Conservation (phyloP, 1,140 invertebrate species). For the Platyscapa corneri region DNA sequence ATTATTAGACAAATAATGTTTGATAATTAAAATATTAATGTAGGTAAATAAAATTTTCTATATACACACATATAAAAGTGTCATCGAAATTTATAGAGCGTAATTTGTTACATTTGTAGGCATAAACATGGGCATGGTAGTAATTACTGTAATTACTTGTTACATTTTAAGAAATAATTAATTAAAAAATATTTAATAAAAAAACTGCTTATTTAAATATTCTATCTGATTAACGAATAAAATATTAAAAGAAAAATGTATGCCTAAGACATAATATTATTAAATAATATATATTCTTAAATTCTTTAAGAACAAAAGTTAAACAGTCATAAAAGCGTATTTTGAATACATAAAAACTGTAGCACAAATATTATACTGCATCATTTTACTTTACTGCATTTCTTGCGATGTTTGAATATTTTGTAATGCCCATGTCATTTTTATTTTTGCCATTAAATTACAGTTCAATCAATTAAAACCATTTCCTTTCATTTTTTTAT, state of each 20-base stretch:
- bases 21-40: not conserved
- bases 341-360: not conserved
- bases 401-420: not conserved
- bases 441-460: not conserved
- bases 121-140: not conserved
- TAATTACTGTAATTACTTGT: slow-evolving; percentile 20
- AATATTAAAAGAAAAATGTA: not conserved
- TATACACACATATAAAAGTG: slow-evolving; percentile 10
- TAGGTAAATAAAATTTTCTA: not conserved
- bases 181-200: not conserved
- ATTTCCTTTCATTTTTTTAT: not conserved
- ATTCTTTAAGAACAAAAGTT: not conserved
- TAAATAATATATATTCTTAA: not conserved
- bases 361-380: not conserved
- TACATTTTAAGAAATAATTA: not conserved
- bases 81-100: not conserved
- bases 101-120: not conserved
- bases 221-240: not conserved
- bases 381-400: not conserved
- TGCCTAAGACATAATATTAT: too few species aligned
- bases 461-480: not conserved
- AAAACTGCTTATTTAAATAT: not conserved
- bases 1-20: slow-evolving; percentile 1
- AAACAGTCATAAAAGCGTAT: not conserved
- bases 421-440: slow-evolving; percentile 1